Percentiles rank a stretch among this genome's conserved stretches.
phyloP scores from a whole-genome alignment of 2,797 vertebrate species.

The Florisuga fusca region DNA sequence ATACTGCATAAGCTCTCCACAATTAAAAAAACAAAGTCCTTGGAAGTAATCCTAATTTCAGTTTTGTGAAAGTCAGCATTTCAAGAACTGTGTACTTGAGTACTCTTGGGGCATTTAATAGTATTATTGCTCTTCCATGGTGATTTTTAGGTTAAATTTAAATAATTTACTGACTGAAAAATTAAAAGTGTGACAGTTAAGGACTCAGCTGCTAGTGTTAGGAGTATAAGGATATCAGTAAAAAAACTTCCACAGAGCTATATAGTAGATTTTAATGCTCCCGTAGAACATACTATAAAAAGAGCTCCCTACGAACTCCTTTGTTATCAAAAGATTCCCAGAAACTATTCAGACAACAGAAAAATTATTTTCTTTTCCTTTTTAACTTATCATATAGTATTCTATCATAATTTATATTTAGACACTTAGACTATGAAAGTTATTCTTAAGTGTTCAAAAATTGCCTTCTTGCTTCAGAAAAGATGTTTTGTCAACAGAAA shows the following conservation, averaged over 20 bases:
- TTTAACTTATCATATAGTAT: background rate
- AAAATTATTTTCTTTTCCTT: background rate
- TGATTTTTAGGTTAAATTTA: background rate
- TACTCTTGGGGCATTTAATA: background rate
- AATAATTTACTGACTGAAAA: background rate
- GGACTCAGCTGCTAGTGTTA: background rate
- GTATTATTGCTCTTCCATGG: background rate
- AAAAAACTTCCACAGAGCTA: background rate
- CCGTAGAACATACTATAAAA: background rate
- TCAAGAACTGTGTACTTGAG: background rate
- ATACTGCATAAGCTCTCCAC: background rate
- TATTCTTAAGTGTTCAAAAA: background rate
- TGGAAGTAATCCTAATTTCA: slow-evolving; percentile 16
- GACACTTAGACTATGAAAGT: background rate
- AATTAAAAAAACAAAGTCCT: background rate
- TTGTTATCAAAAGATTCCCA: background rate
- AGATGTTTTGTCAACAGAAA: background rate
- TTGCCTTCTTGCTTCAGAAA: background rate
- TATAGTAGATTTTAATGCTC: background rate
- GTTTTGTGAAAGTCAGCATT: background rate
- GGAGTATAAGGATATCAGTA: background rate
- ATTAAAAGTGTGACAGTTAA: background rate
- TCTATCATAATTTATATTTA: background rate
- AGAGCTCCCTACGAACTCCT: background rate
- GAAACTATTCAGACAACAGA: background rate